Base-by-base conservation (phyloP, 2,797 vertebrate genomes). In the Sorex maritimensis region DNA sequence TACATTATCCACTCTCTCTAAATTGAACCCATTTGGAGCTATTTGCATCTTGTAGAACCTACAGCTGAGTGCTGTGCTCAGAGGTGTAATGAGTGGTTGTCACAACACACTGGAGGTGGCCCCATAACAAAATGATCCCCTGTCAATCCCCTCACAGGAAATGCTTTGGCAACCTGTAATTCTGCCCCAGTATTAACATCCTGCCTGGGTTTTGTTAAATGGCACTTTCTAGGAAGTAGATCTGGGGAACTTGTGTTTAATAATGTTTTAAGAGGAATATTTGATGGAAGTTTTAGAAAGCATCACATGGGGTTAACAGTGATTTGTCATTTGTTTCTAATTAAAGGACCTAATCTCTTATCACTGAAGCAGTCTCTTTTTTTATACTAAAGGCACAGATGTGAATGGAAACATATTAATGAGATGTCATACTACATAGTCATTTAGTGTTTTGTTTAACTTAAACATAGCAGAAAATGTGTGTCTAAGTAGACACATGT, bases 1-100 rank as follows among this genome's bases (percentile, higher is more conserved):
- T 99, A 98, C 98, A 98, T 99, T 99, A 99, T 99, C 99, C 99
- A 98, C 98, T 98, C 82, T 97, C 98, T 99, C 98, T 98, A 99
- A 99, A 99, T 99, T 99, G 98, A 99, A 98, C 98, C 99, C 99
- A 99, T 99, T 99, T 99, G 99, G 97, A 99, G 98, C 99, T 99
- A 99, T 99, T 99, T 99, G 99, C 99, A 99, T 99, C 98, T 98
- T 98, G 98, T 98, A 98, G 98, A 98, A 99, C 98, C 99, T 98
- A 99, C 98, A 99, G 99, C 99, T 99, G 99, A 99, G 99, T 99
- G 99, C 98, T 98, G 98, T 98, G 99, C 99, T 97, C 98, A 94
- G 98, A 99, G 98, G 98, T 98, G 98, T 99, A 99, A 99, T 99
- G 99, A 99, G 98, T 98, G 99, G 99, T 99, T 99, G 99, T 99